Evolutionary conservation across 2,797 vertebrate genomes (phyloP), one percentile per base, ranked within the genome.

Genomic region (Mus spretus): DNA sequence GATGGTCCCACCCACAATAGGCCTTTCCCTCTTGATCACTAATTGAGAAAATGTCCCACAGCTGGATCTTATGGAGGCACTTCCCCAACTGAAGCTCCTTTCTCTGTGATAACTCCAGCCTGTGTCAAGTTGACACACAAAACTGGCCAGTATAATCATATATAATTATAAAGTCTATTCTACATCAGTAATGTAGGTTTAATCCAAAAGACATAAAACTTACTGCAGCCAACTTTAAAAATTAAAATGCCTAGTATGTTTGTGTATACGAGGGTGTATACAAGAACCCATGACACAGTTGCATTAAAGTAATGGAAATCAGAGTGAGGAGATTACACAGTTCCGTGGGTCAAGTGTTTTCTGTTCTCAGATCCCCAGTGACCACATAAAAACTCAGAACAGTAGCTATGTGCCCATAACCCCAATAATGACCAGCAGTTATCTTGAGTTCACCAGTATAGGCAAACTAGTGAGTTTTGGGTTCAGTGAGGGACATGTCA

Each of bases 141-240:
- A 40, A 40, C 37, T 40, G 37, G 37, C 37, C 37, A 40, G 3
- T 40, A 40, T 40, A 96, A 59, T 77, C 31, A 70, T 80, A 85
- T 19, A 80, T 26, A 78, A 78, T 87, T 94, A 63, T 57, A 22
- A 82, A 86, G 67, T 82, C 65, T 34, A 28, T 15, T 92, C 8
- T n/a, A 92, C 1, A 74, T 28, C 84, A 85, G 89, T 96, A 20
- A 82, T 37, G 89, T 90, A 89, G 28, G 19, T 81, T 77, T 6
- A 65, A 67, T 67, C 47, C 92, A 79, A 90, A 88, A 70, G 20
- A 77, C 83, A 86, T 79, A 83, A 95, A 86, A 91, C 65, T 50
- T 19, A 24, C 3, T 53, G 24, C 19, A 77, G 57, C 40, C 80
- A 92, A 26, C 22, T 82, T 79, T 10, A 26, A 50, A 92, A 83